Conservation (phyloP, 2,797 vertebrate species). For the Falco naumanni region DNA sequence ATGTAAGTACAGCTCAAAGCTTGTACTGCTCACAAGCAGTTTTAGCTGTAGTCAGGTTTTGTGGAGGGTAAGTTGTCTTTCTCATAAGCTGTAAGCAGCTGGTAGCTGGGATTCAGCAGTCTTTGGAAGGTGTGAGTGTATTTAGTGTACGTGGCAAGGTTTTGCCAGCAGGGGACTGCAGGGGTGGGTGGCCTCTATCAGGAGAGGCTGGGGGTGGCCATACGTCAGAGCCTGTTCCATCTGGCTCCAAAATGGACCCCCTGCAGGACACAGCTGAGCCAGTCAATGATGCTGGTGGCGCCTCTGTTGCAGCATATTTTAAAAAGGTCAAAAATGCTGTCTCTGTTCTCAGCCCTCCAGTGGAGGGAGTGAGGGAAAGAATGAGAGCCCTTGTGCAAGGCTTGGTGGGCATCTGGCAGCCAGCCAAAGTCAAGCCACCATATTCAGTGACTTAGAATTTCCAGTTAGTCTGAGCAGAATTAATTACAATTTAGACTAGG, state of each 20-base stretch:
- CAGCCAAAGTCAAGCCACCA: not conserved
- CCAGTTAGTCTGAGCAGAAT: too few species aligned
- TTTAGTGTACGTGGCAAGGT: not conserved
- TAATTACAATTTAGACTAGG: not conserved
- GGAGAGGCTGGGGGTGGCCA: not conserved
- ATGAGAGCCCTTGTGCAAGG: fast-evolving
- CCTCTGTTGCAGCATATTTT: not conserved
- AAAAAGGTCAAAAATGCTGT: not conserved
- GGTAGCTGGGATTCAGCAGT: not conserved
- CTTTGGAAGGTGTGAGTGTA: not conserved
- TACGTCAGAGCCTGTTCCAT: not conserved
- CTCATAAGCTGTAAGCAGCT: not conserved
- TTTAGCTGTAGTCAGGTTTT: not conserved
- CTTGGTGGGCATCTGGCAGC: not conserved
- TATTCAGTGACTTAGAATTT: not conserved
- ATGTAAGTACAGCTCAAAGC: not conserved
- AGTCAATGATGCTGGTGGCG: fast-evolving
- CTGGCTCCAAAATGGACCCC: not conserved
- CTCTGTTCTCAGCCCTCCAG: not conserved
- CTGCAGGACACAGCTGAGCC: not conserved
- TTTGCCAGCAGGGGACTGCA: not conserved
- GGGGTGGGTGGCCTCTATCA: not conserved
- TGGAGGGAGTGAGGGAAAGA: not conserved
- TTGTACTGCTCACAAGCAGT: not conserved
- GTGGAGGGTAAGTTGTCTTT: not conserved